Percentiles rank a stretch among this genome's conserved stretches.
Evolutionary conservation across 1,140 invertebrate species (phyloP).

Genomic region (Plodia interpunctella): DNA sequence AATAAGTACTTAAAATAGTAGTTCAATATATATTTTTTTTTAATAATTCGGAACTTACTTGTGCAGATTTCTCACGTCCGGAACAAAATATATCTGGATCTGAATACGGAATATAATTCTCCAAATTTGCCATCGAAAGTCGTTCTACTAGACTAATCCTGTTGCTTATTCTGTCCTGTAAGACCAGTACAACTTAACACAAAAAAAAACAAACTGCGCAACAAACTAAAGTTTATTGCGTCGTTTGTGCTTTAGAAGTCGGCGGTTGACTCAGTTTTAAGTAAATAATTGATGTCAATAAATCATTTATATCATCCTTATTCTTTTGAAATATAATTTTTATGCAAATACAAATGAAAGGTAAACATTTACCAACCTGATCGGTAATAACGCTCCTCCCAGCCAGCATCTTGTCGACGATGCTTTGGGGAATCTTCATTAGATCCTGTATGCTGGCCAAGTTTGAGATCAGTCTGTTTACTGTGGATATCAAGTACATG

Average conservation of each 20-base stretch:
- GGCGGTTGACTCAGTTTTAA: no score
- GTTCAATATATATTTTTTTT: no score
- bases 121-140: conserved; percentile 36
- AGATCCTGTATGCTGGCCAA: conserved; percentile 71
- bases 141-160: conserved; percentile 40
- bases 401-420: conserved; percentile 50
- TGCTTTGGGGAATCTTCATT: conserved; percentile 48
- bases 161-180: conserved; percentile 32
- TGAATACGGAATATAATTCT: conserved; percentile 35
- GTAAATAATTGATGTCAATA: no score
- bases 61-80: not conserved
- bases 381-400: conserved; percentile 43
- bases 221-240: no score
- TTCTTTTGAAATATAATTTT: no score
- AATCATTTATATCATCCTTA: no score
- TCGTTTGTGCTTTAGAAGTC: no score
- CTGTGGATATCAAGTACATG: conserved; percentile 78
- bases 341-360: no score
- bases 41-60: not conserved
- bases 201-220: no score
- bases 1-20: no score
- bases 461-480: conserved; percentile 76
- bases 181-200: no score
- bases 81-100: not conserved
- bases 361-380: conserved; percentile 23